phyloP scores from a whole-genome alignment of 1,140 invertebrate genomes.

The Pentalonia nigronervosa region DNA sequence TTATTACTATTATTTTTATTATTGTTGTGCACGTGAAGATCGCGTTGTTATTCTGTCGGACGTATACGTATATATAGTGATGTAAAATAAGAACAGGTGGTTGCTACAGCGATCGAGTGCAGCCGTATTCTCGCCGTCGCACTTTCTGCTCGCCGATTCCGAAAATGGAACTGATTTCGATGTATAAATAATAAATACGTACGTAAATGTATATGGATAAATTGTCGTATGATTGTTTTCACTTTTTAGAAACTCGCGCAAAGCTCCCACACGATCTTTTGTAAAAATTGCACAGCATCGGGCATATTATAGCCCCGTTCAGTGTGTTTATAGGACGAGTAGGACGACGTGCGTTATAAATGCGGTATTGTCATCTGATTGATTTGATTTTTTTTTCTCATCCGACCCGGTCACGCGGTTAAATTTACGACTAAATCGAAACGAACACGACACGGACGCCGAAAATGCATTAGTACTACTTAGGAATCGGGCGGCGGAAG shows the following conservation, averaged over 20 bases:
- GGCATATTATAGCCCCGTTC: neutral
- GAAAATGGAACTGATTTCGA: conserved; percentile 25
- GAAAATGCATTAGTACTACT: neutral
- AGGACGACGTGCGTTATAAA: neutral
- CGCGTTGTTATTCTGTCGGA: neutral
- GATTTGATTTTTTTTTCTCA: neutral
- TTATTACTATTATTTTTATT: neutral
- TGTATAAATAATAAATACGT: neutral
- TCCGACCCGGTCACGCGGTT: neutral
- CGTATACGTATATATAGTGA: neutral
- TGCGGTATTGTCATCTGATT: neutral
- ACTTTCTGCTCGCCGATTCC: neutral
- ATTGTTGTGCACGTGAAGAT: neutral
- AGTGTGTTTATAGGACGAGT: neutral
- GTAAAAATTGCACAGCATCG: neutral
- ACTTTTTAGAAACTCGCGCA: conserved; percentile 25
- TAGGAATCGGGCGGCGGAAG: neutral
- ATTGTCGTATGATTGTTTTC: neutral
- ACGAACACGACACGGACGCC: neutral
- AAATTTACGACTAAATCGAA: conserved; percentile 4
- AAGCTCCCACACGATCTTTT: neutral
- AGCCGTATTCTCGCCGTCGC: too few relatives aligned
- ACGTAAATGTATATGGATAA: neutral
- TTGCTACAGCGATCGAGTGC: neutral
- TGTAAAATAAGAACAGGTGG: neutral